A percentile compares a stretch with the other conserved stretches of the same genome.
Evolutionary conservation across 64 coral and sea anemone genomes (phyloP).

Genomic region (Cladopsammia gracilis): DNA sequence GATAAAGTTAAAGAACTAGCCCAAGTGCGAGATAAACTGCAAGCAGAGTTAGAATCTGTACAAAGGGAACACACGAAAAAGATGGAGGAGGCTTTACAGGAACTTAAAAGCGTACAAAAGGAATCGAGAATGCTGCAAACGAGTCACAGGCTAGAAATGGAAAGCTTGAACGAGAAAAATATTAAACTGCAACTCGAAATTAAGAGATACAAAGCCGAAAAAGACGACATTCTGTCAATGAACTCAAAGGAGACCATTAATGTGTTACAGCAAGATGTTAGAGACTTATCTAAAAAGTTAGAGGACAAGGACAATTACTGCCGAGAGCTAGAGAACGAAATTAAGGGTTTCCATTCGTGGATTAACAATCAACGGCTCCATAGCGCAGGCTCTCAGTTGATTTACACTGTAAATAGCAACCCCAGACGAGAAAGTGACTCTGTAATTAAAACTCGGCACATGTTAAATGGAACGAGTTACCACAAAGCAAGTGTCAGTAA

Average conservation of each 20-base stretch:
- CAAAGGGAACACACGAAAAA: slow-evolving; percentile 81
- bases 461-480: slow-evolving; percentile 71
- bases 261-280: slow-evolving; percentile 92
- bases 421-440: slow-evolving; percentile 60
- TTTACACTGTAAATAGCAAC: slow-evolving; percentile 34
- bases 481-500: slow-evolving; percentile 31
- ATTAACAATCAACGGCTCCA: slow-evolving; percentile 79
- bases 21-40: slow-evolving; percentile 63
- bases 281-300: slow-evolving; percentile 84
- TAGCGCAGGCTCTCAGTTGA: slow-evolving; percentile 43
- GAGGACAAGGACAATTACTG: slow-evolving; percentile 87
- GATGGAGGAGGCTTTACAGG: slow-evolving; percentile 79
- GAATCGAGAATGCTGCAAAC: slow-evolving; percentile 75
- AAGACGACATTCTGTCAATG: slow-evolving; percentile 63
- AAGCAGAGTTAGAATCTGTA: slow-evolving; percentile 49
- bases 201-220: slow-evolving; percentile 60
- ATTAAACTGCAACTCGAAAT: slow-evolving; percentile 76
- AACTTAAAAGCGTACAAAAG: slow-evolving; percentile 79
- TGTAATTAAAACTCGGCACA: slow-evolving; percentile 77
- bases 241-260: slow-evolving; percentile 88
- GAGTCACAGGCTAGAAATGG: slow-evolving; percentile 68
- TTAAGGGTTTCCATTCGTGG: slow-evolving; percentile 77
- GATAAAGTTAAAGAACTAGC: slow-evolving; percentile 60
- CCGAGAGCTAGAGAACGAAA: slow-evolving; percentile 76
- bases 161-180: slow-evolving; percentile 80